These are phyloP conservation scores for Mimachlamys varia DNA, from an alignment of 2,888 invertebrate genomes.

Conservation along the genomic window DNA sequence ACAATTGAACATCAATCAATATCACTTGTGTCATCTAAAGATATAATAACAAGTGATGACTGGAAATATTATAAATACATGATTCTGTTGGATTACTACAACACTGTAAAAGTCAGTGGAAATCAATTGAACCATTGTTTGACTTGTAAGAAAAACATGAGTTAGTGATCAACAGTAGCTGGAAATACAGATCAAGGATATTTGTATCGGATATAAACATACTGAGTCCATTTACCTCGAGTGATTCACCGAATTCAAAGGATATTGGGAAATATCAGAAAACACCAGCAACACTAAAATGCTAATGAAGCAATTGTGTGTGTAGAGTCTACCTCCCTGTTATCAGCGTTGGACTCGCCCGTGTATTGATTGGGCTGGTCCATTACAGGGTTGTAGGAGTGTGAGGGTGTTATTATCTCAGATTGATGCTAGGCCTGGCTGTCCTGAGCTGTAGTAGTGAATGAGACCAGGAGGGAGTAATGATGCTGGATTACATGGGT, in stretches of 20 bases:
- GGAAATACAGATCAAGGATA: too few relatives aligned
- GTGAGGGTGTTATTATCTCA: conserved; percentile 2
- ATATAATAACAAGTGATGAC: too few relatives aligned
- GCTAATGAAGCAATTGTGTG: conserved; percentile 27
- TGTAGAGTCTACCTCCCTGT: not conserved
- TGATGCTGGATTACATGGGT: too few relatives aligned
- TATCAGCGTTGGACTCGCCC: not conserved
- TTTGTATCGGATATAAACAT: too few relatives aligned
- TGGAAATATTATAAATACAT: too few relatives aligned
- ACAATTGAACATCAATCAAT: too few relatives aligned
- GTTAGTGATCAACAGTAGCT: too few relatives aligned
- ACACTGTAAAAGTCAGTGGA: too few relatives aligned
- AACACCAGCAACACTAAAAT: not conserved
- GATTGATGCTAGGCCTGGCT: not conserved
- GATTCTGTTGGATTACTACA: too few relatives aligned
- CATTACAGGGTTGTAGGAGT: not conserved
- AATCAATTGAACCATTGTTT: too few relatives aligned
- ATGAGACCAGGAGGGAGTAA: not conserved
- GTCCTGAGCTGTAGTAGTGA: not conserved
- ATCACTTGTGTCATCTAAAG: too few relatives aligned
- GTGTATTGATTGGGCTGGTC: not conserved
- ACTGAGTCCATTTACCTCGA: not conserved
- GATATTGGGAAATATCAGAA: conserved; percentile 25
- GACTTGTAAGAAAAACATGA: too few relatives aligned
- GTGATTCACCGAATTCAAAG: conserved; percentile 15